A percentile compares a stretch with the other conserved stretches of the same genome.
These are phyloP conservation scores for Meteorus colon DNA, from an alignment of 2,888 invertebrate genomes.

Conservation along the genomic window DNA sequence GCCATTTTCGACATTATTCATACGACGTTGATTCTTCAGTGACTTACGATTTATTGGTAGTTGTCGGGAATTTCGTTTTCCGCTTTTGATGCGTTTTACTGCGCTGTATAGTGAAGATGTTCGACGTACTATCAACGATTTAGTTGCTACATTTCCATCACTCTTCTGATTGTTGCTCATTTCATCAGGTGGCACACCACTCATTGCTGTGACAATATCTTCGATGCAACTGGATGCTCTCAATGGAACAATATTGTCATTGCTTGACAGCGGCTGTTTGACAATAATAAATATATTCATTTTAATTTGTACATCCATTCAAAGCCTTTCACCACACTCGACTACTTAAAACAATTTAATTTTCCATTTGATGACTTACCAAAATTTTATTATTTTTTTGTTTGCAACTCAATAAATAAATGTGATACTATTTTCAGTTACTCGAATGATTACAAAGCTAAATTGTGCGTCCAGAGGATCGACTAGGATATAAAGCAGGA, in stretches of 20 bases:
- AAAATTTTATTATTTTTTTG: not conserved
- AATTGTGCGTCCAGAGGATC: slow-evolving; percentile 43
- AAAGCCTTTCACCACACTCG: slow-evolving; percentile 51
- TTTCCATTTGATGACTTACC: slow-evolving; percentile 28
- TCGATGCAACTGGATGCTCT: slow-evolving; percentile 52
- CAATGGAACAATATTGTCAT: slow-evolving; percentile 58
- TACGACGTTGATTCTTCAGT: slow-evolving; percentile 56
- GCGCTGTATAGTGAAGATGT: slow-evolving; percentile 60
- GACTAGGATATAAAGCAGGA: slow-evolving; percentile 52
- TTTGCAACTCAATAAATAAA: slow-evolving; percentile 13
- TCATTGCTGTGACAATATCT: slow-evolving; percentile 54
- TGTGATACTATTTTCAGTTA: slow-evolving; percentile 17
- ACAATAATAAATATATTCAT: slow-evolving; percentile 30
- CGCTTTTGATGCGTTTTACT: slow-evolving; percentile 63
- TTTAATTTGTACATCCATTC: slow-evolving; percentile 41
- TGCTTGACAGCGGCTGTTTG: slow-evolving; percentile 30
- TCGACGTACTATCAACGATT: slow-evolving; percentile 59
- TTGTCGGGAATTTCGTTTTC: slow-evolving; percentile 58
- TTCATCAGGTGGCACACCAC: slow-evolving; percentile 49
- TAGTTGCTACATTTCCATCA: slow-evolving; percentile 55
- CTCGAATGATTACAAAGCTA: slow-evolving; percentile 35
- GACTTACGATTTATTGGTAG: slow-evolving; percentile 56
- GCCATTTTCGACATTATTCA: slow-evolving; percentile 51
- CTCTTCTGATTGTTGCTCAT: slow-evolving; percentile 51
- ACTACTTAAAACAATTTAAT: not conserved